Percentiles rank a stretch among this genome's conserved stretches.
These are phyloP conservation scores for Paraescarpia echinospica DNA, from an alignment of 1,140 invertebrate species.

Conservation along the genomic window DNA sequence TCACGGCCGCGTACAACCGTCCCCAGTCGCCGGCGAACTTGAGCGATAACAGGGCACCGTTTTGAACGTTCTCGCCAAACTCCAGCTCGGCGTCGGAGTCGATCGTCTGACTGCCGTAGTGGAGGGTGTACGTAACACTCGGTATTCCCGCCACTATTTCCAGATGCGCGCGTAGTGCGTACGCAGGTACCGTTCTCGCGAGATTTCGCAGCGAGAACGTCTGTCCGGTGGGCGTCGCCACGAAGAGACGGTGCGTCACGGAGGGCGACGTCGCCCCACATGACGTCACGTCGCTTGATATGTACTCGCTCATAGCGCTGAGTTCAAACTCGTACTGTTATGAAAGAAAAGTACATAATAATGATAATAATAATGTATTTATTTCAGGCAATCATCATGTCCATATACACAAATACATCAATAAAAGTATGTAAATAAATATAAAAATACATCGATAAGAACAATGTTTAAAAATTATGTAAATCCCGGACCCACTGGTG, in stretches of 20 bases:
- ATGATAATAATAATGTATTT: no score
- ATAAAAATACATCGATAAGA: no score
- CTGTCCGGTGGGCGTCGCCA: background rate
- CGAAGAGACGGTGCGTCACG: background rate
- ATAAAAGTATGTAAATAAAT: no score
- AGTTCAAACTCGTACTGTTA: background rate
- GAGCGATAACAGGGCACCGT: background rate
- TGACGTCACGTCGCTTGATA: background rate
- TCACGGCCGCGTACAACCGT: background rate
- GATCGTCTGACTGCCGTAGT: constrained; percentile 4
- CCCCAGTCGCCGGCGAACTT: background rate
- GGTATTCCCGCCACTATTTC: constrained; percentile 10
- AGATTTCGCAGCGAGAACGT: constrained; percentile 17
- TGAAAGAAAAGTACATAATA: background rate
- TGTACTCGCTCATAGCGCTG: background rate
- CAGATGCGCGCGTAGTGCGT: background rate
- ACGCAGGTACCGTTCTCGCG: background rate
- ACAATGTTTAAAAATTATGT: no score
- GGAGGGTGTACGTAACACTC: background rate
- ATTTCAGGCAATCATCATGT: no score
- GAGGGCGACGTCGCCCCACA: no score
- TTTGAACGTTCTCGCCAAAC: constrained; percentile 1
- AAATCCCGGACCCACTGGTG: no score
- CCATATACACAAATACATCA: no score
- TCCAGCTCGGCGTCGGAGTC: background rate